A percentile compares a stretch with the other conserved stretches of the same genome.
These are phyloP conservation scores for Rhinopomastus cyanomelas DNA, from an alignment of 2,113 vertebrate genomes.

Conservation along the genomic window DNA sequence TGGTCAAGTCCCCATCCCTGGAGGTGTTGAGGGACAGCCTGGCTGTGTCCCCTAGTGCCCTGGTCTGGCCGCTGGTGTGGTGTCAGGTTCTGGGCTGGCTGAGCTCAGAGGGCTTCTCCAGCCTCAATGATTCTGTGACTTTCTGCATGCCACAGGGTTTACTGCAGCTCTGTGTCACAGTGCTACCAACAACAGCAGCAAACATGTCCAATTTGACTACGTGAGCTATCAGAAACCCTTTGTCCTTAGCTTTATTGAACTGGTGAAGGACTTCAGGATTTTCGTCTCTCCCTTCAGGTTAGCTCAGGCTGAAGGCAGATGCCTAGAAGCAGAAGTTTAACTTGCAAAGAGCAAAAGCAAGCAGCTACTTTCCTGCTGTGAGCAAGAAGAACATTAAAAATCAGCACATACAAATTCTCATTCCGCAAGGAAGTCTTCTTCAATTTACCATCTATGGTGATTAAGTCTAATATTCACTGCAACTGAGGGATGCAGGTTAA, in stretches of 20 bases:
- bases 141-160: no score
- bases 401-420: background rate
- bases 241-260: background rate
- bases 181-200: background rate
- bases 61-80: no score
- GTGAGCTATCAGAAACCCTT: background rate
- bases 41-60: no score
- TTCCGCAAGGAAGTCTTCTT: background rate
- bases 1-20: no score
- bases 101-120: no score
- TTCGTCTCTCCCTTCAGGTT: background rate
- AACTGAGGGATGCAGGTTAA: conserved; percentile 20
- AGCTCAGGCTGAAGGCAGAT: background rate
- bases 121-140: no score
- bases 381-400: background rate
- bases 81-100: no score
- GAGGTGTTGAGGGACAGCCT: no score
- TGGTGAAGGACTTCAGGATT: background rate
- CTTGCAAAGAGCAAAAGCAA: background rate
- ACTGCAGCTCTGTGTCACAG: no score
- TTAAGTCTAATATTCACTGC: conserved; percentile 21
- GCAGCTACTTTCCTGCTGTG: background rate
- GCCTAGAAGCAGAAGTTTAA: background rate
- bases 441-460: background rate
- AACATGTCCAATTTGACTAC: background rate